A percentile compares a stretch with the other conserved stretches of the same genome.
These are phyloP conservation scores for Gonioctena quinquepunctata DNA, from an alignment of 1,140 invertebrate species.

Conservation along the genomic window DNA sequence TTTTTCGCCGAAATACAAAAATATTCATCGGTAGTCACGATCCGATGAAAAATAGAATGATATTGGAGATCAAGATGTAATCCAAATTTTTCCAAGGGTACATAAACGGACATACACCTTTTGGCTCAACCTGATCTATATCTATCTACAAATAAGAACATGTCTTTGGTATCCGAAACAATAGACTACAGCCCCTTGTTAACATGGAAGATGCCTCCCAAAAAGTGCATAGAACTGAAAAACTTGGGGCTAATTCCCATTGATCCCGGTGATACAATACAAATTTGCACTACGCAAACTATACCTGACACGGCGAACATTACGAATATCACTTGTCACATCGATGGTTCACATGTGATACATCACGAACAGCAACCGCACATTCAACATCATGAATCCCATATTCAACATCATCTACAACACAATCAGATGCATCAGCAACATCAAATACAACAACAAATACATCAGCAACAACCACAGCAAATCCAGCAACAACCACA, in stretches of 20 bases:
- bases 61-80: no score
- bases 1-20: no score
- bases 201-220: background rate
- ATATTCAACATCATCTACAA: background rate
- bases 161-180: background rate
- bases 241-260: background rate
- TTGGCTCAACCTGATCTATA: no score
- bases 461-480: background rate
- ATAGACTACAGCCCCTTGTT: constrained; percentile 7
- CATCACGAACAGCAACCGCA: background rate
- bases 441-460: background rate
- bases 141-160: background rate
- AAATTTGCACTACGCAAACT: background rate
- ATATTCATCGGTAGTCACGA: no score
- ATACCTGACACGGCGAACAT: background rate
- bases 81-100: no score
- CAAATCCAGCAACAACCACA: background rate
- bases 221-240: constrained; percentile 3
- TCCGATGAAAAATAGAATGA: no score
- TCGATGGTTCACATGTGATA: background rate
- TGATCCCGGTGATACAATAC: background rate
- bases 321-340: background rate
- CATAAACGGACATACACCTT: no score
- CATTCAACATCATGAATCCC: background rate
- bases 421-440: background rate